Evolutionary conservation across 2,888 invertebrate genomes (phyloP), one percentile per base, ranked within the genome.

Genomic region (Eremobia ochroleuca): DNA sequence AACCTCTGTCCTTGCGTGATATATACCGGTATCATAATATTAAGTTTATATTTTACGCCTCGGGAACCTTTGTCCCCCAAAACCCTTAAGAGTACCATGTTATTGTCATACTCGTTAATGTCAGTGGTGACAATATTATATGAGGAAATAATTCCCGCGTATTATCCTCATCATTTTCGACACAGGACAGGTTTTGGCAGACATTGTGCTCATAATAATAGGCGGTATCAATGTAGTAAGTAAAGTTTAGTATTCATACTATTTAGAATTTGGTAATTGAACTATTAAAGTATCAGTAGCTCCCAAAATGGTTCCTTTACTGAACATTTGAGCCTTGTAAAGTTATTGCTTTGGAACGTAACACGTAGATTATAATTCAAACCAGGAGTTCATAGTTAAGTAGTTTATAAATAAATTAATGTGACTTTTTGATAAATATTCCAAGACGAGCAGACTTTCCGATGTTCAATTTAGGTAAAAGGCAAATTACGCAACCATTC

Each of bases 381-480:
- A 31, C n/a, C n/a, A 64, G 28, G 55, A 75, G 67, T 67, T 77
- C 28, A 67, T 61, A 85, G 73, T 83, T 71, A 25, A 25, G 46
- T 65, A 78, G 80, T 85, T 80, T 68, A 77, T 34, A 77, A 66
- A n/a, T n/a, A n/a, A 64, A 21, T 68, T 80, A 85, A 83, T 81
- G 37, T 67, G 13, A 25, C 65, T 52, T 76, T 86, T 87, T 75
- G 81, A 80, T 62, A 85, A 85, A 81, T 77, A 70, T 74, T 77
- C 67, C 21, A 71, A 81, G 76, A 79, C 61, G 28, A 37, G 52
- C 66, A 52, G 64, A 80, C 68, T 81, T 85, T 77, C 5, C 37
- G 25, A 65, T 76, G 78, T 72, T 87, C 81, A 87, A 87, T 88
- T 83, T 85, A 43, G 31, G 77, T 88, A 81, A 87, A 79, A 87